phyloP scores from a whole-genome alignment of 2,888 invertebrate species.

The Ophion obscuratus region DNA sequence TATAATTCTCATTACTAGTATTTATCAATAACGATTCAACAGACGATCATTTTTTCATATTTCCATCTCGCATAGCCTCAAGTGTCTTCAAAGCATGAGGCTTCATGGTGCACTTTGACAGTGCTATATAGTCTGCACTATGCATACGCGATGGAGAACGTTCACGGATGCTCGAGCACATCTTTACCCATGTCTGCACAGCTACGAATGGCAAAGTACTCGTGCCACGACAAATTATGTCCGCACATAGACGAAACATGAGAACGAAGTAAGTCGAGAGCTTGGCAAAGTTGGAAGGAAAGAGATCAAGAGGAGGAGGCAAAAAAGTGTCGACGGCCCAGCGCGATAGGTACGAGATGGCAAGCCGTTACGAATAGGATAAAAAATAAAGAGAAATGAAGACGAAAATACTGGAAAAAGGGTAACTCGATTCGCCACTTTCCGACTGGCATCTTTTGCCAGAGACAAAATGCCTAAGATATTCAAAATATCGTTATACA shows the following conservation, averaged over 20 bases:
- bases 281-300: background rate
- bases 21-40: background rate
- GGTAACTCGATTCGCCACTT: slow-evolving; percentile 61
- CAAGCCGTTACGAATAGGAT: slow-evolving; percentile 19
- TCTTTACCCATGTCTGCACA: background rate
- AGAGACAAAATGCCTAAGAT: slow-evolving; percentile 50
- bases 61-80: background rate
- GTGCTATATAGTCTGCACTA: background rate
- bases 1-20: background rate
- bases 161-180: background rate
- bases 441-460: slow-evolving; percentile 38
- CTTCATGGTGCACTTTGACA: background rate
- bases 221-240: slow-evolving; percentile 27
- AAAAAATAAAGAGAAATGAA: slow-evolving; percentile 25
- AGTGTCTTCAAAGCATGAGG: background rate
- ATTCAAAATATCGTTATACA: slow-evolving; percentile 42
- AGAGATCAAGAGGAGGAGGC: slow-evolving; percentile 1
- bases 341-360: slow-evolving; percentile 14
- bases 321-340: background rate
- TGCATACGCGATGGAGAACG: background rate
- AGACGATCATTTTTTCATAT: background rate
- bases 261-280: slow-evolving; percentile 42
- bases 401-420: slow-evolving; percentile 28
- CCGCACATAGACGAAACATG: slow-evolving; percentile 19
- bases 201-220: background rate